Evolutionary conservation across 2,888 invertebrate genomes (phyloP).

Genomic region (Megalurothrips usitatus): DNA sequence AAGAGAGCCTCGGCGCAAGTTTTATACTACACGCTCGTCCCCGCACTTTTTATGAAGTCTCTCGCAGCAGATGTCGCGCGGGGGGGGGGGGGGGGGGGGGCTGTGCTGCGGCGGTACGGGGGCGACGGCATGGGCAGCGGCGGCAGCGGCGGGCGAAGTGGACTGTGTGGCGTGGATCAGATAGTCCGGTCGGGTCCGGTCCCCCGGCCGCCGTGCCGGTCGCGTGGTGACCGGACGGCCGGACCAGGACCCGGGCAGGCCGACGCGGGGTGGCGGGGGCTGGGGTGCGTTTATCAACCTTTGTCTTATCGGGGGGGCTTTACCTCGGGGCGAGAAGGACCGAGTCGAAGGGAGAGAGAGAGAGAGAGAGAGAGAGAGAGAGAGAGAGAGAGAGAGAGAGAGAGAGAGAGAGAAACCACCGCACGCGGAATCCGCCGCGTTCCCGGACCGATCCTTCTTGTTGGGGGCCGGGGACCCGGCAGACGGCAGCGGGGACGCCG

Average conservation of each 20-base stretch:
- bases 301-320: slow-evolving; percentile 11
- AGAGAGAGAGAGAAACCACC: neutral
- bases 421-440: neutral
- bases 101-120: neutral
- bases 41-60: neutral
- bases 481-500: too few relatives aligned
- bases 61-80: too few relatives aligned
- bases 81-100: neutral
- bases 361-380: neutral
- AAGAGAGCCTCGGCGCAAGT: neutral
- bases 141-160: neutral
- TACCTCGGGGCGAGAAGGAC: neutral
- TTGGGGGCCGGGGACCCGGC: too few relatives aligned
- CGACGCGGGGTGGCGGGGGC: too few relatives aligned
- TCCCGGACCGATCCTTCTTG: too few relatives aligned
- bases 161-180: neutral
- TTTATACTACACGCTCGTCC: neutral
- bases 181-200: neutral
- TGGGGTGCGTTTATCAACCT: slow-evolving; percentile 12
- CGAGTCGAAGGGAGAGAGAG: neutral
- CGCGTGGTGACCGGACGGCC: neutral
- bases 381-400: neutral
- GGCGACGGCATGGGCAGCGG: neutral
- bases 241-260: neutral
- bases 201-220: neutral